Evolutionary conservation across 2,888 invertebrate species (phyloP).

Genomic region (Heliconius aoede): DNA sequence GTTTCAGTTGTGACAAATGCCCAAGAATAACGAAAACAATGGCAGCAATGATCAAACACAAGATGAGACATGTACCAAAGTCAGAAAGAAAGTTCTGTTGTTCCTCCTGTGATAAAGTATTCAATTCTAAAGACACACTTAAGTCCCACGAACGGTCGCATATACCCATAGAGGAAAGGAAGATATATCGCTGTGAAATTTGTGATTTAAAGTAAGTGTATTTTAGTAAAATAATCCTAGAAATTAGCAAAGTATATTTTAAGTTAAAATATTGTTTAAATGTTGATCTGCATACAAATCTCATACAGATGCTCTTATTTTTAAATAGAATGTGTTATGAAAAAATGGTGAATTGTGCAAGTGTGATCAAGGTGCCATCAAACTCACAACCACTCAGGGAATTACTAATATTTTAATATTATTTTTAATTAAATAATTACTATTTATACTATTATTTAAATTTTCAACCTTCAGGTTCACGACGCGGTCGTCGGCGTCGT

Average conservation of each 20-base stretch:
- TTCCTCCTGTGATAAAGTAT: constrained; percentile 76
- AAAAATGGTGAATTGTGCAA: too few relatives aligned
- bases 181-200: constrained; percentile 77
- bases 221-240: not conserved
- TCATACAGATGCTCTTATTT: not conserved
- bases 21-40: constrained; percentile 78
- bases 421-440: too few relatives aligned
- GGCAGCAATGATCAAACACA: constrained; percentile 77
- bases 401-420: too few relatives aligned
- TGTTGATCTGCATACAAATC: not conserved
- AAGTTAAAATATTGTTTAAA: not conserved
- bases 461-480: constrained; percentile 64
- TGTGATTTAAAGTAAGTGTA: constrained; percentile 79
- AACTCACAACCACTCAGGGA: too few relatives aligned
- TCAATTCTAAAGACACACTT: constrained; percentile 75
- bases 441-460: too few relatives aligned
- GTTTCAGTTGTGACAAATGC: constrained; percentile 80
- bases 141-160: constrained; percentile 81
- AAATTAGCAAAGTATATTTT: not conserved
- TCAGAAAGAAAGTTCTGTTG: constrained; percentile 77
- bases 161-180: constrained; percentile 80
- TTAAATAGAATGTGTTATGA: not conserved
- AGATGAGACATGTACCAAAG: constrained; percentile 81
- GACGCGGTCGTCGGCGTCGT: constrained; percentile 78
- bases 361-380: too few relatives aligned